A percentile compares a stretch with the other conserved stretches of the same genome.
These are phyloP conservation scores for Nasonia oneida DNA, from an alignment of 2,888 invertebrate genomes.

Conservation along the genomic window DNA sequence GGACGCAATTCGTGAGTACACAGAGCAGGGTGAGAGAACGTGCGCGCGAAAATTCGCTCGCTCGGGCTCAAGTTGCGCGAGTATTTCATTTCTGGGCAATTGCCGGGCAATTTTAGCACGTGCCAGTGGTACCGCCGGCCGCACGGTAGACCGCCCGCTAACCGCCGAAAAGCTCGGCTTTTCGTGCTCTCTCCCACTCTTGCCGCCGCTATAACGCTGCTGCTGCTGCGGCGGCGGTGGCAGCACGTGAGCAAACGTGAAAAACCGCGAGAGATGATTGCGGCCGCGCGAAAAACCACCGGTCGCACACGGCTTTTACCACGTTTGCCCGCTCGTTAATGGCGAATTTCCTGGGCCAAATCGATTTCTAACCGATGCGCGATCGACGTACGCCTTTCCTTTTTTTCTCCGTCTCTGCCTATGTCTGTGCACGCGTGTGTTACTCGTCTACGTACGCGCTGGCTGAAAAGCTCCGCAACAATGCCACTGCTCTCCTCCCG, in stretches of 20 bases:
- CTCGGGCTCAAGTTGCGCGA: slow-evolving; percentile 23
- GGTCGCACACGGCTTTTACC: slow-evolving; percentile 52
- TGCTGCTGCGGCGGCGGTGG: slow-evolving; percentile 63
- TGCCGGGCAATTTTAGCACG: slow-evolving; percentile 73
- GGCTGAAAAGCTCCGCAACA: background rate
- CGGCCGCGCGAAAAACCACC: slow-evolving; percentile 71
- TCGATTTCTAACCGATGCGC: slow-evolving; percentile 43
- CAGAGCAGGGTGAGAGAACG: background rate
- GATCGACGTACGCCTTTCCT: no score
- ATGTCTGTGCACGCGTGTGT: no score
- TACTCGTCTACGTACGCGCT: no score
- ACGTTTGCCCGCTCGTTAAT: slow-evolving; percentile 57
- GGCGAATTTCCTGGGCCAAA: slow-evolving; percentile 57
- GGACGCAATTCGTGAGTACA: slow-evolving; percentile 36
- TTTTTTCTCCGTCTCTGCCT: no score
- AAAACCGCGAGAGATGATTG: slow-evolving; percentile 71
- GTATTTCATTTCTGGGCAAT: slow-evolving; percentile 69
- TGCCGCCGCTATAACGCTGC: slow-evolving; percentile 21
- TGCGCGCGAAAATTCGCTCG: background rate
- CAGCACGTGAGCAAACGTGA: slow-evolving; percentile 65
- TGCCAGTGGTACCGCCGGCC: slow-evolving; percentile 65
- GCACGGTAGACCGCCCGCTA: slow-evolving; percentile 53
- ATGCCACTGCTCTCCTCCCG: background rate
- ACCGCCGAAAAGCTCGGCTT: slow-evolving; percentile 61
- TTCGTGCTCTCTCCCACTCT: slow-evolving; percentile 51